phyloP scores from a whole-genome alignment of 2,888 invertebrate species.

The Trachelus troglodyta region DNA sequence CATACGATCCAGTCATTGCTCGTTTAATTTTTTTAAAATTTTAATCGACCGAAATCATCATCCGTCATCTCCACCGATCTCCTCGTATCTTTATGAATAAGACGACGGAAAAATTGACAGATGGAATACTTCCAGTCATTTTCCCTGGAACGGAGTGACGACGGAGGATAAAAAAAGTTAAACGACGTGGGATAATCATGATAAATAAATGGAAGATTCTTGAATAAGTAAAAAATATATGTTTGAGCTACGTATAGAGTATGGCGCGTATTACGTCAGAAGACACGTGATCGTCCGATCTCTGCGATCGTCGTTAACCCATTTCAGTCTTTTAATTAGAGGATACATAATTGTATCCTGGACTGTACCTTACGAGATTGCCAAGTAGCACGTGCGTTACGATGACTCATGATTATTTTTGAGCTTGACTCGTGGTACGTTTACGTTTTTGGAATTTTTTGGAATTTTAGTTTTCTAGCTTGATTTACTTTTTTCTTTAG shows the following conservation, averaged over 20 bases:
- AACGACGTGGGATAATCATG: neutral
- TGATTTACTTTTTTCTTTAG: neutral
- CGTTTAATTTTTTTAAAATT: too few relatives aligned
- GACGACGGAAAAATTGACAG: neutral
- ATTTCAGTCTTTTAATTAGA: constrained; percentile 22
- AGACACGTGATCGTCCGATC: constrained; percentile 2
- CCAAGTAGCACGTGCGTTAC: neutral
- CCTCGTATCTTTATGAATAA: neutral
- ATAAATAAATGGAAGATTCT: neutral
- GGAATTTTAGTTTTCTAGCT: neutral
- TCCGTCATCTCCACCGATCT: neutral
- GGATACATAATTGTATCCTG: constrained; percentile 15
- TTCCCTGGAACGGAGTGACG: neutral
- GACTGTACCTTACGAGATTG: neutral
- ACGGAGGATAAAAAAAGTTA: neutral
- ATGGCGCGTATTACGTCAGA: neutral
- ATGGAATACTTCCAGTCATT: neutral
- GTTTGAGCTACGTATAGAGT: neutral
- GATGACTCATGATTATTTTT: constrained; percentile 1
- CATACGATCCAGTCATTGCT: neutral
- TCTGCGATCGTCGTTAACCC: constrained; percentile 4
- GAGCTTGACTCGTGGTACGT: constrained; percentile 5
- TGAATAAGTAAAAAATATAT: neutral
- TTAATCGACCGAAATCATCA: too few relatives aligned
- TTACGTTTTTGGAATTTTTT: constrained; percentile 13